phyloP scores from a whole-genome alignment of 2,888 invertebrate genomes.

The Cetonia aurata region DNA sequence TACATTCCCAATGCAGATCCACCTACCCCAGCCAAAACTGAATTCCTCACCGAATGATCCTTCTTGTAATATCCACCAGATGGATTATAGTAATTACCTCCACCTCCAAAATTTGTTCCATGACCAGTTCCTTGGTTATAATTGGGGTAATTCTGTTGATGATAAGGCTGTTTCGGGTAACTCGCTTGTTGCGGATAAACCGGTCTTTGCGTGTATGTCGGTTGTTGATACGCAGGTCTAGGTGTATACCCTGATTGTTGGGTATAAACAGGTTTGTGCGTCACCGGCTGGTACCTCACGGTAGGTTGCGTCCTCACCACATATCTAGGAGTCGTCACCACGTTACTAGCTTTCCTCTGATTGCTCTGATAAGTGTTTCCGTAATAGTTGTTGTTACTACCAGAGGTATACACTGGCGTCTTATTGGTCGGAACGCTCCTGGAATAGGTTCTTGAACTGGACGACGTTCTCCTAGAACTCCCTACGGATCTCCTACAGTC shows the following conservation, averaged over 20 bases:
- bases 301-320: constrained; percentile 16
- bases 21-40: constrained; percentile 44
- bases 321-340: constrained; percentile 25
- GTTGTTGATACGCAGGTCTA: neutral
- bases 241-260: constrained; percentile 14
- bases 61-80: constrained; percentile 28
- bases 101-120: neutral
- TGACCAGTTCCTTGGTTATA: constrained; percentile 21
- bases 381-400: neutral
- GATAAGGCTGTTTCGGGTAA: constrained; percentile 10
- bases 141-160: constrained; percentile 32
- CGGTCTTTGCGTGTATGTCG: constrained; percentile 5
- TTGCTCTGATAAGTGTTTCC: neutral
- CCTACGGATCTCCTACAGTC: constrained; percentile 2
- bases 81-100: constrained; percentile 16
- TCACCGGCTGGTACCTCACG: constrained; percentile 13
- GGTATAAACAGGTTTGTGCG: constrained; percentile 13
- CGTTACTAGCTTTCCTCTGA: constrained; percentile 12
- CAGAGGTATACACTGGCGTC: neutral
- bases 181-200: constrained; percentile 13
- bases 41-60: constrained; percentile 39
- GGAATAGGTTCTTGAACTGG: neutral
- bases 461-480: neutral
- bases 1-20: constrained; percentile 45
- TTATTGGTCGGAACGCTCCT: constrained; percentile 7